Base-by-base conservation (phyloP, 2,888 invertebrate species). In the Elmis aenea region DNA sequence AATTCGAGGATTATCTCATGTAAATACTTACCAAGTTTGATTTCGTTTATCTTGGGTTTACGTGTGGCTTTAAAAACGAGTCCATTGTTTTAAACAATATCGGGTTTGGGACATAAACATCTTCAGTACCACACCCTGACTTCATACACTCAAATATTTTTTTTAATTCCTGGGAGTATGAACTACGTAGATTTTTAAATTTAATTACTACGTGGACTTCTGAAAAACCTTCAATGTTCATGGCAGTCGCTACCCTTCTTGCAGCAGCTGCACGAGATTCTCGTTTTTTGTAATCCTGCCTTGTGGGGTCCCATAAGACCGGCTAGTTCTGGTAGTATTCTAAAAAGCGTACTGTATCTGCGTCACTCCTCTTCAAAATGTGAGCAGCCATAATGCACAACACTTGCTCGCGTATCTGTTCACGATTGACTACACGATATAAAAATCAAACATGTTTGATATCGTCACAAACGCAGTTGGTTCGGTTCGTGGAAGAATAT, bases 241-340 rank as follows among this genome's bases (percentile, higher is more conserved):
- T 18, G 6, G 8, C 20, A n/a, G 6, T 6, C 6, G 36, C 36
- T 3, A 41, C 37, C 13, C 41, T 24, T 13, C 14, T 31, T 10
- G 32, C 25, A 9, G 39, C 39, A 18, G 18, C 36, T 13, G 32
- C 25, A 25, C 43, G 35, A 1, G 29, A n/a, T 5, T 29, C 41
- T 11, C 53, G 52, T 37, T 56, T 54, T 8, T 55, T 61, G 39
- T 66, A 68, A 8, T 57, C 52, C 0, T 48, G 36, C 0, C 52
- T 14, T 0, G 29, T 23, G 0, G 61, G 57, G 42, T 68, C 60
- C 66, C 66, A 67, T 2, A 68, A 50, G 4, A 61, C 62, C 2
- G 57, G 46, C 9, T 65, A 59, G 2, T 52, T 49, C 6, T 54
- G 45, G 44, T 63, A 67, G 4, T 64, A 45, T 2, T 58, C 54